Conservation (phyloP, 2,888 invertebrate species). For the Abrostola tripartita region DNA sequence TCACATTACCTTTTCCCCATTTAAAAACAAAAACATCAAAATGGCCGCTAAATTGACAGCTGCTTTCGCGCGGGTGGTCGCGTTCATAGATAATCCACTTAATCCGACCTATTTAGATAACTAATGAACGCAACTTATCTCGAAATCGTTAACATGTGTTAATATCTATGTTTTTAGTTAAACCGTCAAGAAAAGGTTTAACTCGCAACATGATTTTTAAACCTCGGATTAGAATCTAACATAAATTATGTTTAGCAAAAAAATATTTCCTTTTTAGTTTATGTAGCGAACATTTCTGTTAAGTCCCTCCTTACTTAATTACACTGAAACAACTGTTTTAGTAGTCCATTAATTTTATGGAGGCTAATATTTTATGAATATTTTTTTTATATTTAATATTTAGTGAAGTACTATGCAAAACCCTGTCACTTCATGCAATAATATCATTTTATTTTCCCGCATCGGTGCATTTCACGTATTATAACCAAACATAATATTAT, state of each 20-base stretch:
- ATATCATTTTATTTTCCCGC: no score
- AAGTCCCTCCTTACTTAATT: no score
- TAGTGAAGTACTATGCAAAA: no score
- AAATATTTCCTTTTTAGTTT: conserved; percentile 10
- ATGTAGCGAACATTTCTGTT: not conserved
- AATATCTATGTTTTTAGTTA: conserved; percentile 31
- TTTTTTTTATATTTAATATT: no score
- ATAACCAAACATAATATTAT: no score
- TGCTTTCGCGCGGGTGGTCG: conserved; percentile 79
- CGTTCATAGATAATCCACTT: conserved; percentile 65
- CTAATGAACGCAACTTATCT: conserved; percentile 69
- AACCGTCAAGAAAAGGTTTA: conserved; percentile 27
- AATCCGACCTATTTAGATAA: conserved; percentile 77
- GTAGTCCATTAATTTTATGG: no score
- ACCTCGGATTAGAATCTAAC: conserved; percentile 44
- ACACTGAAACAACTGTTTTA: no score
- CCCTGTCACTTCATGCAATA: no score
- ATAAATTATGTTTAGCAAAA: conserved; percentile 29
- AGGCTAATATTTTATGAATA: no score
- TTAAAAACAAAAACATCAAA: conserved; percentile 50
- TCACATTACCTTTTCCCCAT: conserved; percentile 26
- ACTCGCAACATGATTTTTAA: conserved; percentile 40
- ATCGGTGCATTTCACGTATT: no score
- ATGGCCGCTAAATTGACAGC: conserved; percentile 67
- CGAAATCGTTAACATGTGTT: conserved; percentile 52